Base-by-base conservation (phyloP, 2,797 vertebrate genomes). In the Halcyon chelicuti region DNA sequence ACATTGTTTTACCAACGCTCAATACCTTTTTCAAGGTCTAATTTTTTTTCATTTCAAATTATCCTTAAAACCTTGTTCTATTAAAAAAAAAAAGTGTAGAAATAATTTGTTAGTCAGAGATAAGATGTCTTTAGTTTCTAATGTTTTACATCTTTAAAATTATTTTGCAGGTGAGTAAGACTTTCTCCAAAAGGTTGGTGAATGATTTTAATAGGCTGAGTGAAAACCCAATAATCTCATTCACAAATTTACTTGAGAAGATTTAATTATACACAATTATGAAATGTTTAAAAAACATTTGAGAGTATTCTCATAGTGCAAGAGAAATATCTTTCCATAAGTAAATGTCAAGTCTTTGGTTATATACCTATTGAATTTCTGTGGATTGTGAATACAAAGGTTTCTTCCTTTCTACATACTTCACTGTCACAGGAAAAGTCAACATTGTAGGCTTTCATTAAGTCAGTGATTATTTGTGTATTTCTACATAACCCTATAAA, bases 221-320 rank as follows among this genome's bases (percentile, higher is more conserved):
- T 39, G 18, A 72, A 80, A 91, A 58, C 2, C 9, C 15, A 85
- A 15, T 33, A 67, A 91, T 16, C 14, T 11, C 16, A 63, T 52
- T 65, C 26, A 81, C 16, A 92, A 83, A 86, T 92, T 73, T 88
- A 90, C 37, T 55, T 58, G 12, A 73, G 42, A 85, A 68, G 3
- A 87, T 54, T 80, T 77, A 72, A 68, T 55, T 72, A 80, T 10
- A 80, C 8, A 62, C 8, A 51, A 37, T 33, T 47, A 81, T 5
- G 15, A 25, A 40, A 60, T 1, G 1, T 81, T 78, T 84, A 47
- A 91, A 78, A n/a, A 33, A 71, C 3, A 0, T 54, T 73, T 40
- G 35, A 55, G 40, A 54, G 14, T 58, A 74, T 67, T 86, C 47
- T 73, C 12, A 22, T 3, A 83, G 14, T 13, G 15, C 46, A 87